Conservation (phyloP, 2,888 invertebrate species). For the Spodoptera exigua region DNA sequence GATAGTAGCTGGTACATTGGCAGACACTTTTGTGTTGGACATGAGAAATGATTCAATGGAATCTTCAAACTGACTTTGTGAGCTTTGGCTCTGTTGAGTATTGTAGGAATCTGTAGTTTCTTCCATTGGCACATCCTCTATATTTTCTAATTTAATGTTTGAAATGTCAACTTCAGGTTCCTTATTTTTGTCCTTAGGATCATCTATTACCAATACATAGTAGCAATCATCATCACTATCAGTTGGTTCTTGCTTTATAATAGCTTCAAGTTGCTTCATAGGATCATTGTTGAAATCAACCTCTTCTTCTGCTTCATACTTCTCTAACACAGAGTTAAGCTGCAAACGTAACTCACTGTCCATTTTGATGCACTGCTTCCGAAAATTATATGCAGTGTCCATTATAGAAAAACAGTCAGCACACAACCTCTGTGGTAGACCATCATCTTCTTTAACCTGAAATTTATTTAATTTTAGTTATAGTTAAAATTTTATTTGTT, state of each 20-base stretch:
- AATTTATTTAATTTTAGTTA: slow-evolving; percentile 49
- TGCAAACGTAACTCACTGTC: slow-evolving; percentile 80
- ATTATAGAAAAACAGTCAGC: slow-evolving; percentile 75
- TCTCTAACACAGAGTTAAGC: slow-evolving; percentile 67
- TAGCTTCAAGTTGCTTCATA: slow-evolving; percentile 78
- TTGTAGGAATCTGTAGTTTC: slow-evolving; percentile 12
- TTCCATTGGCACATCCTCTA: slow-evolving; percentile 36
- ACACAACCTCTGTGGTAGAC: slow-evolving; percentile 83
- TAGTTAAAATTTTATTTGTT: too few species aligned
- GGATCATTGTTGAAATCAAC: slow-evolving; percentile 77
- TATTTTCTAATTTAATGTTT: slow-evolving; percentile 54
- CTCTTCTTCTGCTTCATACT: slow-evolving; percentile 41
- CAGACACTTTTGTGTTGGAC: slow-evolving; percentile 75
- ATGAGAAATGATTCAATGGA: slow-evolving; percentile 79
- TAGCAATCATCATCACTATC: slow-evolving; percentile 86
- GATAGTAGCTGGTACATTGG: slow-evolving; percentile 83
- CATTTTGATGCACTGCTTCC: slow-evolving; percentile 84
- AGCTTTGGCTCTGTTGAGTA: slow-evolving; percentile 39
- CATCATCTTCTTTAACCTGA: slow-evolving; percentile 81
- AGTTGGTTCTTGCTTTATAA: slow-evolving; percentile 80
- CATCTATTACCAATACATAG: slow-evolving; percentile 85
- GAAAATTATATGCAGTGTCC: slow-evolving; percentile 81
- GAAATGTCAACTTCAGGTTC: slow-evolving; percentile 9
- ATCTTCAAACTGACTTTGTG: slow-evolving; percentile 69
- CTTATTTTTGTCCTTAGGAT: slow-evolving; percentile 66